phyloP scores from a whole-genome alignment of 2,888 invertebrate species.

The Copidosoma aretas region DNA sequence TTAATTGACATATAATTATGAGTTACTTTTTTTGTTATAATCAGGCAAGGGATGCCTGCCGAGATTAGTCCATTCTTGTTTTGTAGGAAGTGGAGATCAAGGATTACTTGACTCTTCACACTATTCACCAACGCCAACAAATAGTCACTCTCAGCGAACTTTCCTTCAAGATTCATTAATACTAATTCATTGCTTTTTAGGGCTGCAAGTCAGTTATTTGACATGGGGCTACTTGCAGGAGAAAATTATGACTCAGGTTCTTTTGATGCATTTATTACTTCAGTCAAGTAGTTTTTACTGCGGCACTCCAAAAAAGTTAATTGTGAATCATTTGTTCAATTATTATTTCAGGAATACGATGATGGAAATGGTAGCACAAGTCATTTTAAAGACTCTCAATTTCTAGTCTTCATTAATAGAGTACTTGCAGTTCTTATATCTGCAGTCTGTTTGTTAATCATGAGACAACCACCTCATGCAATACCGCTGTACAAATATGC shows the following conservation, averaged over 20 bases:
- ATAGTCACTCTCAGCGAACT: slow-evolving; percentile 61
- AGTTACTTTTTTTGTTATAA: slow-evolving; percentile 35
- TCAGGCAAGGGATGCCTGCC: slow-evolving; percentile 62
- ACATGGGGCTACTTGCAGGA: slow-evolving; percentile 98
- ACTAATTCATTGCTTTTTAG: slow-evolving; percentile 81
- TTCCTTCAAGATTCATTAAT: slow-evolving; percentile 68
- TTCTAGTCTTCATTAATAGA: slow-evolving; percentile 94
- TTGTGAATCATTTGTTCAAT: slow-evolving; percentile 1
- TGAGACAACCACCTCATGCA: slow-evolving; percentile 73
- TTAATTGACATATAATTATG: background rate
- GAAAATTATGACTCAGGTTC: slow-evolving; percentile 92
- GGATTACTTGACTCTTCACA: slow-evolving; percentile 58
- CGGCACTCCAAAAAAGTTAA: background rate
- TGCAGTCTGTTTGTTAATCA: slow-evolving; percentile 68
- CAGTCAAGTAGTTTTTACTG: background rate
- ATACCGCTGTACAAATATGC: slow-evolving; percentile 94
- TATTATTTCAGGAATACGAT: slow-evolving; percentile 68
- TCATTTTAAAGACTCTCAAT: slow-evolving; percentile 92
- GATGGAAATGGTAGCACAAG: slow-evolving; percentile 70
- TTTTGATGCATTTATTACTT: background rate
- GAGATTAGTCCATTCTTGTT: slow-evolving; percentile 65
- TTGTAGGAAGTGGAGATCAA: slow-evolving; percentile 64
- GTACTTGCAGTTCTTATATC: slow-evolving; percentile 83
- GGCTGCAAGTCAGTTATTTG: slow-evolving; percentile 88
- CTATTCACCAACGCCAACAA: slow-evolving; percentile 51